Base-by-base conservation (phyloP, 2,113 vertebrate genomes). In the Forbesichthys agassizii region DNA sequence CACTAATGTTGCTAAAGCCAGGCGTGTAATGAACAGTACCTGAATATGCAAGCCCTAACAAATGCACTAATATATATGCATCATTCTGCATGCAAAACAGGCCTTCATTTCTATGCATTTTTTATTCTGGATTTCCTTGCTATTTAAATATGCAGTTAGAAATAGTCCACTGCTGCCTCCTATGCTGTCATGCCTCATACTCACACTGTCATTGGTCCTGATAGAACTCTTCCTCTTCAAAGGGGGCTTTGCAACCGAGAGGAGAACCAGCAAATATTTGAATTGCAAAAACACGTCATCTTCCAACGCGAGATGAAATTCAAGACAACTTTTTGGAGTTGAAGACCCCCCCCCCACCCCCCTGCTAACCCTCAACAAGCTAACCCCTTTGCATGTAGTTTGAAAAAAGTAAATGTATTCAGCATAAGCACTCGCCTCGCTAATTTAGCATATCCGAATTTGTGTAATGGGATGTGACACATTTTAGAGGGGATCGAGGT, bases 241-340 rank as follows among this genome's bases (percentile, higher is more conserved):
- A 96, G 96, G 93, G 88, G 92, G 94, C 94, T 94, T 94, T 95
- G 94, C 90, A 82, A 91, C 89, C 92, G 91, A 94, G 94, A 94
- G 92, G 94, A 94, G 91, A 95, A 94, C 91, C 86, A 82, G 92
- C 93, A 95, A 95, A 95, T 94, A 97, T 98, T 97, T 97, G 95
- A 95, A 98, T 96, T 98, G 96, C 95, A 96, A 97, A 93, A 98
- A 96, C 92, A 95, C 93, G 95, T 95, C 94, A 92, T 90, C 93
- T 94, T 93, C 92, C 92, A 90, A 94, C 89, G 86, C 92, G 93
- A 93, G 91, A 90, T 91, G 27, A 83, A 94, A 95, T 95, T 94
- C 90, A 91, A 95, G 90, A 95, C 94, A 96, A 96, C 94, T 92
- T 92, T 90, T 87, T 86, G 36, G 4, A 6, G 36, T 42, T 8